Conservation (phyloP, 2,888 invertebrate species). For the Mystacides longicornis region DNA sequence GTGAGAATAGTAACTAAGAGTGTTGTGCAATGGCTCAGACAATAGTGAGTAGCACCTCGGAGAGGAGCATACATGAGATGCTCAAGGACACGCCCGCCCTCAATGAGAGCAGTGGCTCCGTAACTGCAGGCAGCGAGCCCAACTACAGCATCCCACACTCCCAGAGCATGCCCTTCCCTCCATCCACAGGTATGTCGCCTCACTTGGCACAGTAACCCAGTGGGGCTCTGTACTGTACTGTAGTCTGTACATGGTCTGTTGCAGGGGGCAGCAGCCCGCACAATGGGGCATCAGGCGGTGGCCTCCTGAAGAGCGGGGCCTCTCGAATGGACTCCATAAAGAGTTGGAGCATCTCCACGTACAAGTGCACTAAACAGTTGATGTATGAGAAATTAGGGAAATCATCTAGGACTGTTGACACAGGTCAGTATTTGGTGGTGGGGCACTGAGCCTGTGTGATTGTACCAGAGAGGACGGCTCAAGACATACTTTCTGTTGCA, state of each 20-base stretch:
- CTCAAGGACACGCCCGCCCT: slow-evolving; percentile 73
- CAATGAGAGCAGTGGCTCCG: slow-evolving; percentile 66
- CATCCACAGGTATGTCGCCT: slow-evolving; percentile 52
- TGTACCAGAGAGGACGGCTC: too few species aligned
- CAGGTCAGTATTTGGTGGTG: slow-evolving; percentile 53
- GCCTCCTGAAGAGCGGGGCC: slow-evolving; percentile 58
- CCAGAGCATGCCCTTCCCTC: slow-evolving; percentile 63
- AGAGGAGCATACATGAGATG: slow-evolving; percentile 79
- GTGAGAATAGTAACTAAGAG: background rate
- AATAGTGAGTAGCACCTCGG: slow-evolving; percentile 36
- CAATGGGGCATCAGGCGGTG: slow-evolving; percentile 57
- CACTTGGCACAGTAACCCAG: too few species aligned
- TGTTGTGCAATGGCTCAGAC: slow-evolving; percentile 33
- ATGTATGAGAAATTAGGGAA: slow-evolving; percentile 95
- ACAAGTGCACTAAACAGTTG: slow-evolving; percentile 95
- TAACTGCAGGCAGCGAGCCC: slow-evolving; percentile 67
- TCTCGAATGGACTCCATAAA: slow-evolving; percentile 88
- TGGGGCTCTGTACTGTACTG: too few species aligned
- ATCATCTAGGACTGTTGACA: slow-evolving; percentile 81
- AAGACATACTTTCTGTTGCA: too few species aligned
- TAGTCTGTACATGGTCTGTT: background rate
- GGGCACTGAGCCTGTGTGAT: too few species aligned
- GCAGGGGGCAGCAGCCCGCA: slow-evolving; percentile 51
- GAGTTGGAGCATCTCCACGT: slow-evolving; percentile 97
- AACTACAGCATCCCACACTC: slow-evolving; percentile 49